Conservation (phyloP, 2,797 vertebrate genomes). For the Crax fasciolata region DNA sequence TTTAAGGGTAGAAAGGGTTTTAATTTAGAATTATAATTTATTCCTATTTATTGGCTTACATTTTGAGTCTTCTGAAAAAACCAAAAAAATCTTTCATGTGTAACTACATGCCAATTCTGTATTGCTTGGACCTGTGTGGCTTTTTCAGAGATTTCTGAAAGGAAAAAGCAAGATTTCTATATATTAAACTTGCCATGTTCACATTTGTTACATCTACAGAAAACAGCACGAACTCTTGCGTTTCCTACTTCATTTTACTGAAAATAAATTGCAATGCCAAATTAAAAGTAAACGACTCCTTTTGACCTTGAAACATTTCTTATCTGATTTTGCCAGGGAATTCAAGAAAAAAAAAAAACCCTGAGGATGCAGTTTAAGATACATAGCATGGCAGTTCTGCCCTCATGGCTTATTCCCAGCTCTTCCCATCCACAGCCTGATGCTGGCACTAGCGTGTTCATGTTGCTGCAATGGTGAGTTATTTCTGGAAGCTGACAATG, state of each 20-base stretch:
- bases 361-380: not conserved
- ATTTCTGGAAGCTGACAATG: not conserved
- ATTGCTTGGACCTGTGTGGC: not conserved
- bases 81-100: not conserved
- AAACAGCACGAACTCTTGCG: not conserved
- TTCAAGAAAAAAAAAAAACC: not conserved
- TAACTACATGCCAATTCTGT: not conserved
- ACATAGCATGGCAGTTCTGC: not conserved
- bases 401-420: not conserved
- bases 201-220: not conserved
- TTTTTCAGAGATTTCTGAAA: not conserved
- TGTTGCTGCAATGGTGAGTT: fast-evolving
- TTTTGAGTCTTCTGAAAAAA: not conserved
- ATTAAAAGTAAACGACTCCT: not conserved
- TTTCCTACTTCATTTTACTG: not conserved
- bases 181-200: not conserved
- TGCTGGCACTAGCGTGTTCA: not conserved
- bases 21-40: not conserved
- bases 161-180: not conserved
- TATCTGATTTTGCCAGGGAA: not conserved
- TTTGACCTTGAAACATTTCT: not conserved
- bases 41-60: not conserved
- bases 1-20: not conserved
- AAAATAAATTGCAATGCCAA: not conserved
- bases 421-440: not conserved